Conservation (phyloP, 2,888 invertebrate genomes). For the Cephus nigrinus region DNA sequence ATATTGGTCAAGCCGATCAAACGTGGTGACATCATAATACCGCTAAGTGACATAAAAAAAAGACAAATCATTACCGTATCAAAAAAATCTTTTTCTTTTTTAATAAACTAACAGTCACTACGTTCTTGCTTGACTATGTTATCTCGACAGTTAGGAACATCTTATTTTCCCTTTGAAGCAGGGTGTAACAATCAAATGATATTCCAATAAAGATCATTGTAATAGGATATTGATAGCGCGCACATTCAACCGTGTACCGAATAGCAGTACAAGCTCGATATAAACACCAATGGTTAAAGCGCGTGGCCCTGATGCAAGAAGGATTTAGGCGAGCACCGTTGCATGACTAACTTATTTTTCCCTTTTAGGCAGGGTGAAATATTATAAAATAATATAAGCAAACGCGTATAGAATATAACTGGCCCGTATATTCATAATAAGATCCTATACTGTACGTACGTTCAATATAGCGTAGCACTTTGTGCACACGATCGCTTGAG, state of each 20-base stretch:
- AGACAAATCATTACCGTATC: not conserved
- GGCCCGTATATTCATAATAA: constrained; percentile 28
- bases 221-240: constrained; percentile 4
- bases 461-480: not conserved
- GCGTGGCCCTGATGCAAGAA: constrained; percentile 42
- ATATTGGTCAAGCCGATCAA: not conserved
- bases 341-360: constrained; percentile 56
- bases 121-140: not conserved
- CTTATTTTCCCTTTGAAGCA: constrained; percentile 55
- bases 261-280: not conserved
- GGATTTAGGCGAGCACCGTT: constrained; percentile 51
- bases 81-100: not conserved
- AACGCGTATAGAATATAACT: constrained; percentile 37
- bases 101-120: not conserved
- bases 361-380: constrained; percentile 55
- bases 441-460: not conserved
- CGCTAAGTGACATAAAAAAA: not conserved
- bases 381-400: constrained; percentile 31
- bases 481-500: not conserved
- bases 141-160: constrained; percentile 40
- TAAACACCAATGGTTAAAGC: not conserved
- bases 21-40: not conserved
- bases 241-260: not conserved
- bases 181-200: constrained; percentile 51
- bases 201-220: constrained; percentile 49